These are phyloP conservation scores for Planiliza haematocheilus DNA, from an alignment of 2,113 vertebrate genomes.

Conservation along the genomic window DNA sequence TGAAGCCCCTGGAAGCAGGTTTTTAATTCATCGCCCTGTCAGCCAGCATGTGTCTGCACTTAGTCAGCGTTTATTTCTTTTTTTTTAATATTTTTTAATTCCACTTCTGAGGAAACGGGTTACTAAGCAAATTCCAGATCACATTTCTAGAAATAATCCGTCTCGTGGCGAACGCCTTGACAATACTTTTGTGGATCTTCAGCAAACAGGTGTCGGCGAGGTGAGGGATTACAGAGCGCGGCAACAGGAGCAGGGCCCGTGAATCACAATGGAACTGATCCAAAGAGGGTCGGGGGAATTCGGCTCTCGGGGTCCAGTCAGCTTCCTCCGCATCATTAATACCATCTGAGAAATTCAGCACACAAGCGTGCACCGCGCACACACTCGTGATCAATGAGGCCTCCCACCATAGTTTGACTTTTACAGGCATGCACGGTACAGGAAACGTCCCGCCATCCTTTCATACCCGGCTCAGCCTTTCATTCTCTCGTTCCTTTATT, in stretches of 20 bases:
- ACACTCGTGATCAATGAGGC: neutral
- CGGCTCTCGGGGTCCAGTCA: conserved; percentile 16
- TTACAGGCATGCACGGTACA: conserved; percentile 35
- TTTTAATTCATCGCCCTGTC: conserved; percentile 45
- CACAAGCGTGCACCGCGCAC: neutral
- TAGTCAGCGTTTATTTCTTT: conserved; percentile 36
- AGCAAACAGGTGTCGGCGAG: conserved; percentile 69
- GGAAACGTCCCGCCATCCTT: conserved; percentile 45
- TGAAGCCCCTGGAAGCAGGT: conserved; percentile 14
- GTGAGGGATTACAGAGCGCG: conserved; percentile 56
- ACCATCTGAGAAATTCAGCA: neutral
- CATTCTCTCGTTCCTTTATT: conserved; percentile 35
- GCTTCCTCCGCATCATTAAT: conserved; percentile 2
- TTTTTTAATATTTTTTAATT: conserved; percentile 8
- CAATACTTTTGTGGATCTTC: conserved; percentile 45
- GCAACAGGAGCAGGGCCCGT: conserved; percentile 54
- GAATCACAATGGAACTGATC: conserved; percentile 55
- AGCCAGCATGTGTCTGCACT: neutral
- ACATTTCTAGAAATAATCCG: conserved; percentile 33
- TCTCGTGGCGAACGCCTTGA: conserved; percentile 60
- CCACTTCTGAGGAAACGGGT: conserved; percentile 30
- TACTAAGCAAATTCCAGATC: conserved; percentile 51
- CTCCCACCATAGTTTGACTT: conserved; percentile 41
- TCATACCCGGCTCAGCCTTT: conserved; percentile 34
- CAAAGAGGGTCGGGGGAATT: conserved; percentile 19